Percentiles rank a stretch among this genome's conserved stretches.
Evolutionary conservation across 64 coral and sea anemone genomes (phyloP).

Genomic region (Montipora capricornis): DNA sequence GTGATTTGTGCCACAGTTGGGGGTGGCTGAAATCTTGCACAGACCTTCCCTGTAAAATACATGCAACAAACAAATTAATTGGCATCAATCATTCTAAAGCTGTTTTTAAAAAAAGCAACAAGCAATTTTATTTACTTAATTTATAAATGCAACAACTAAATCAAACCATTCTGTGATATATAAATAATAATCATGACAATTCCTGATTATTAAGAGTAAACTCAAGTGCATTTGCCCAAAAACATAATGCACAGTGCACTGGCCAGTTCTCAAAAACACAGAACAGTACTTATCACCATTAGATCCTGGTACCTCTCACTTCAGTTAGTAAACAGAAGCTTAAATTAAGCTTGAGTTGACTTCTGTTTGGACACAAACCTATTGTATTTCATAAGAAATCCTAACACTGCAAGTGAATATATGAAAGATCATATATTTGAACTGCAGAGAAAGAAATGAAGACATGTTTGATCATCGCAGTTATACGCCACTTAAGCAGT

Average conservation of each 20-base stretch:
- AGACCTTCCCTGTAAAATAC: slow-evolving; percentile 35
- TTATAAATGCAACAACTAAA: background rate
- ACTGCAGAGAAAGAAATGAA: no score
- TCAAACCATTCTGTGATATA: background rate
- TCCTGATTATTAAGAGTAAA: no score
- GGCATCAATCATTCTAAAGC: slow-evolving; percentile 2
- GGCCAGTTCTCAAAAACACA: background rate
- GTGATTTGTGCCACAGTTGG: background rate
- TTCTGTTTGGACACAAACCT: background rate
- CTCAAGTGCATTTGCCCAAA: background rate
- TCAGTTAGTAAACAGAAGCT: background rate
- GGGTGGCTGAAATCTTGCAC: background rate
- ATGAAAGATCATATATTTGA: no score
- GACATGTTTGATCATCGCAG: no score
- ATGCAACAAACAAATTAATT: background rate
- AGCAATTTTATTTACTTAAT: background rate
- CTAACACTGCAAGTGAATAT: background rate
- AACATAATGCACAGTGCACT: background rate
- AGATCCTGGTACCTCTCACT: background rate
- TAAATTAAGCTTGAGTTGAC: background rate
- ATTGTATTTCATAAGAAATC: background rate
- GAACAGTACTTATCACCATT: background rate
- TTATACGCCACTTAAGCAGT: no score
- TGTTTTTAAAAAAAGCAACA: slow-evolving; percentile 6
- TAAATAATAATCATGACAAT: background rate